Evolutionary conservation across 1,140 invertebrate genomes (phyloP).

Genomic region (Drepana arcuata): DNA sequence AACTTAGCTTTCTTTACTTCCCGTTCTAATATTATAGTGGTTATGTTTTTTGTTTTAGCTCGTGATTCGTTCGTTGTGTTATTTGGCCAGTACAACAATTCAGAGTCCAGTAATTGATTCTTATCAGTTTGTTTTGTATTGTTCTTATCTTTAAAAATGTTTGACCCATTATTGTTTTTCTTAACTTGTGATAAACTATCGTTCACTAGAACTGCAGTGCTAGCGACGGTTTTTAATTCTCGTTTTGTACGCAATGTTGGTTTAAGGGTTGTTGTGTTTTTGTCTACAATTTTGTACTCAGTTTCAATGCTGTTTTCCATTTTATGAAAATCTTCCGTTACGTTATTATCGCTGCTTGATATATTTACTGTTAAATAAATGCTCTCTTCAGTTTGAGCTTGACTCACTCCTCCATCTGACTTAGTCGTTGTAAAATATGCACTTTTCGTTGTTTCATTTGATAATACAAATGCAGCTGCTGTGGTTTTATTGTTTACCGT

Average conservation of each 20-base stretch:
- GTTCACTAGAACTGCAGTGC: too few relatives aligned
- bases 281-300: slow-evolving; percentile 21
- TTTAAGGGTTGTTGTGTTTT: slow-evolving; percentile 14
- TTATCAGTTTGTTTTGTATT: slow-evolving; percentile 22
- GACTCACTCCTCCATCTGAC: slow-evolving; percentile 13
- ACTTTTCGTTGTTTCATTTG: slow-evolving; percentile 3
- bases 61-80: background rate
- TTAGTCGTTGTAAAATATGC: slow-evolving; percentile 1
- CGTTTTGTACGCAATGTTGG: slow-evolving; percentile 19
- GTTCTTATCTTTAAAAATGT: slow-evolving; percentile 10
- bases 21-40: slow-evolving; percentile 30
- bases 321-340: slow-evolving; percentile 30
- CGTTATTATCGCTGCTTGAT: slow-evolving; percentile 23
- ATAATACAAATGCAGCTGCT: background rate
- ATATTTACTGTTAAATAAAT: slow-evolving; percentile 31
- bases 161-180: too few relatives aligned
- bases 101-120: slow-evolving; percentile 13
- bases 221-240: too few relatives aligned
- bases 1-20: slow-evolving; percentile 43
- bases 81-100: slow-evolving; percentile 50
- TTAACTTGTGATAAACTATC: too few relatives aligned
- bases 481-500: slow-evolving; percentile 1
- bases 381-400: slow-evolving; percentile 23
- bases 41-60: slow-evolving; percentile 33
- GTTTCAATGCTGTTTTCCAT: slow-evolving; percentile 47